phyloP scores from a whole-genome alignment of 2,797 vertebrate species.

The Fratercula arctica region DNA sequence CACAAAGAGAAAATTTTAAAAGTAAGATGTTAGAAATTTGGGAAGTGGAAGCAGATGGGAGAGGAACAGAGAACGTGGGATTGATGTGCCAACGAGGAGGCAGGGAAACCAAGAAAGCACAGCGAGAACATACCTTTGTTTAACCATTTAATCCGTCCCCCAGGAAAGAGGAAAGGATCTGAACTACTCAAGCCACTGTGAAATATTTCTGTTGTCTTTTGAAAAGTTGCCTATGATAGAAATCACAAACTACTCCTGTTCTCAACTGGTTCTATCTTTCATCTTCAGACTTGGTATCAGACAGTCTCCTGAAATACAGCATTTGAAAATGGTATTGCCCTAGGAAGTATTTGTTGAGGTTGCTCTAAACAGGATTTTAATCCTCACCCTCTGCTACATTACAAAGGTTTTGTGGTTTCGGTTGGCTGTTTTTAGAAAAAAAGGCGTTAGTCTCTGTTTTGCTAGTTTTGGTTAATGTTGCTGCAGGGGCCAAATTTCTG shows the following conservation, averaged over 20 bases:
- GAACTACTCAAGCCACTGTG: background rate
- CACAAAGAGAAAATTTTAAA: background rate
- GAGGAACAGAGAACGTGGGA: background rate
- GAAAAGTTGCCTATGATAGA: background rate
- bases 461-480: background rate
- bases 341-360: background rate
- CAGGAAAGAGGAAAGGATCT: background rate
- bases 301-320: background rate
- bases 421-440: background rate
- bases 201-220: background rate
- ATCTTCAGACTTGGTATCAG: background rate
- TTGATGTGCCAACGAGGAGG: background rate
- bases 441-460: background rate
- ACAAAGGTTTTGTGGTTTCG: background rate
- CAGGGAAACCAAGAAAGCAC: background rate
- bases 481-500: background rate
- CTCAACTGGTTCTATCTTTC: background rate
- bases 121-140: background rate
- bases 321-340: background rate
- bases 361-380: background rate
- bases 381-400: background rate
- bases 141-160: background rate
- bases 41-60: conserved; percentile 36
- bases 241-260: background rate
- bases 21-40: background rate